These are phyloP conservation scores for Gallinago stenura DNA, from an alignment of 2,797 vertebrate species.

Conservation along the genomic window DNA sequence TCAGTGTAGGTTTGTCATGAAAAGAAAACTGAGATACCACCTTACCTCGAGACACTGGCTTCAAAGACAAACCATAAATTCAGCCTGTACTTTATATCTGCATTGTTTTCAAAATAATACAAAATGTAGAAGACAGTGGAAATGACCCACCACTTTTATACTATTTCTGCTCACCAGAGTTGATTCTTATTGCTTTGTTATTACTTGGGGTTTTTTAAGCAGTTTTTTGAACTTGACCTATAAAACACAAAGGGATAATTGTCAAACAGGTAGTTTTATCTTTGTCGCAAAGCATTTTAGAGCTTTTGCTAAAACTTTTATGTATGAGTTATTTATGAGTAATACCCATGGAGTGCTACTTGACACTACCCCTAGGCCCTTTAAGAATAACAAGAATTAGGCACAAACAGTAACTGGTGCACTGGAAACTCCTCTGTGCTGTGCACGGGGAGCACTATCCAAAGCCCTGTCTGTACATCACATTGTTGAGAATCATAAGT, in stretches of 20 bases:
- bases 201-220: neutral
- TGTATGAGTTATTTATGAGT: no score
- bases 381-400: neutral
- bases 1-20: neutral
- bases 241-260: neutral
- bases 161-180: neutral
- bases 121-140: neutral
- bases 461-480: neutral
- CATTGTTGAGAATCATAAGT: neutral
- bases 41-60: neutral
- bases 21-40: neutral
- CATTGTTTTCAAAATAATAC: neutral
- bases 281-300: neutral
- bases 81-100: neutral
- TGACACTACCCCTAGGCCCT: neutral
- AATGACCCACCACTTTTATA: neutral
- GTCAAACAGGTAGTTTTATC: neutral
- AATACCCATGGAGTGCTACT: neutral
- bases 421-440: neutral
- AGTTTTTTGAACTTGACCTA: neutral
- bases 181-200: neutral
- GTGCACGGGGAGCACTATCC: rapidly evolving
- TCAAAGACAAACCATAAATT: neutral
- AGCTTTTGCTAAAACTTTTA: neutral
- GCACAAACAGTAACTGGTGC: neutral